Percentiles rank a stretch among this genome's conserved stretches.
Conservation (phyloP, 2,113 vertebrate genomes). For the Menura novaehollandiae region DNA sequence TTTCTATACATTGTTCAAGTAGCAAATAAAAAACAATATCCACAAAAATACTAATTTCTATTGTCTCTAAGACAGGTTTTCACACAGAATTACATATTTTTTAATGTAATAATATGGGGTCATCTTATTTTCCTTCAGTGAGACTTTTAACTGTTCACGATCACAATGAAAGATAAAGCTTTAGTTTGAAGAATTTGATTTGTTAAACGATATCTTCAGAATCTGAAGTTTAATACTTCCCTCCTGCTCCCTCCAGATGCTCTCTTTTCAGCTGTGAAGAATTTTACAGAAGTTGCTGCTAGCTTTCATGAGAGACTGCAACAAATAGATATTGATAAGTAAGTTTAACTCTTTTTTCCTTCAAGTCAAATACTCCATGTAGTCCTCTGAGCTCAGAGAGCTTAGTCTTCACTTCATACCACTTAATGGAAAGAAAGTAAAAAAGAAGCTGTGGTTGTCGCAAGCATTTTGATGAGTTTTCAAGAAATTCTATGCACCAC, state of each 20-base stretch:
- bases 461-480: neutral
- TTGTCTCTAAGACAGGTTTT: neutral
- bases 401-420: neutral
- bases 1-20: neutral
- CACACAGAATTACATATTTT: neutral
- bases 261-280: slow-evolving; percentile 86
- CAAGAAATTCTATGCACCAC: neutral
- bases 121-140: neutral
- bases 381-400: neutral
- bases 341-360: neutral
- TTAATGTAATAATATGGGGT: neutral
- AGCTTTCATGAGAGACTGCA: slow-evolving; percentile 79
- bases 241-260: slow-evolving; percentile 72
- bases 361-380: neutral
- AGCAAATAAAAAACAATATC: neutral
- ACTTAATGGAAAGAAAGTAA: neutral
- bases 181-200: neutral
- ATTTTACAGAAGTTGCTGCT: slow-evolving; percentile 80
- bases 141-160: neutral
- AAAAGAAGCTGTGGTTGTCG: neutral
- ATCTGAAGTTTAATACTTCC: neutral
- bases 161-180: neutral
- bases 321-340: slow-evolving; percentile 80
- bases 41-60: neutral
- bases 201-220: neutral